A percentile compares a stretch with the other conserved stretches of the same genome.
phyloP scores from a whole-genome alignment of 2,888 invertebrate species.

The Rhagium mordax region DNA sequence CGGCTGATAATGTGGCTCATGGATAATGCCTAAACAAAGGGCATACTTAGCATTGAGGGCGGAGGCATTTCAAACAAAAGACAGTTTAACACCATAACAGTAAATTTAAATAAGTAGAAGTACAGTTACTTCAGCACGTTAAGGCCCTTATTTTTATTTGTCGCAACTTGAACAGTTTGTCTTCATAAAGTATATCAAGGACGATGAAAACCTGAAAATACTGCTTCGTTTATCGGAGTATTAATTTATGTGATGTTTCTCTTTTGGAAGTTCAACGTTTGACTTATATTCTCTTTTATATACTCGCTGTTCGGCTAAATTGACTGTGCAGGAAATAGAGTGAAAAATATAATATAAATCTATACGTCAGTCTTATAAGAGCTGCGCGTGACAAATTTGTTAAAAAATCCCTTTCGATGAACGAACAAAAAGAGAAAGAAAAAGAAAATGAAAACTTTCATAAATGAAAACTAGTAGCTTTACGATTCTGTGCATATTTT shows the following conservation, averaged over 20 bases:
- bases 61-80: slow-evolving; percentile 45
- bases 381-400: slow-evolving; percentile 5
- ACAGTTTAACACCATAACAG: slow-evolving; percentile 49
- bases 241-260: slow-evolving; percentile 25
- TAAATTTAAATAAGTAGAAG: slow-evolving; percentile 50
- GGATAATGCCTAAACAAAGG: slow-evolving; percentile 35
- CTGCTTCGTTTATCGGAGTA: slow-evolving; percentile 36
- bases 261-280: slow-evolving; percentile 13
- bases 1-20: slow-evolving; percentile 28
- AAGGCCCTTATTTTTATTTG: slow-evolving; percentile 48
- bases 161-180: slow-evolving; percentile 44
- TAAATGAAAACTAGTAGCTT: too few relatives aligned
- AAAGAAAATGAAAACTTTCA: background rate
- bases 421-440: background rate
- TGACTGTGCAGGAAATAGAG: slow-evolving; percentile 13
- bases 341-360: slow-evolving; percentile 20
- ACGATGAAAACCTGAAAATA: slow-evolving; percentile 46
- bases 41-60: slow-evolving; percentile 40
- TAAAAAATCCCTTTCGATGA: background rate
- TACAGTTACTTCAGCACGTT: slow-evolving; percentile 21
- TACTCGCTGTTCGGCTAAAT: slow-evolving; percentile 7
- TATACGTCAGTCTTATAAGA: background rate
- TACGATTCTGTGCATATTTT: background rate
- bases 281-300: slow-evolving; percentile 18
- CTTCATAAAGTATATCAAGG: slow-evolving; percentile 48